These are phyloP conservation scores for Iselma pallidipennis DNA, from an alignment of 2,888 invertebrate species.

Conservation along the genomic window DNA sequence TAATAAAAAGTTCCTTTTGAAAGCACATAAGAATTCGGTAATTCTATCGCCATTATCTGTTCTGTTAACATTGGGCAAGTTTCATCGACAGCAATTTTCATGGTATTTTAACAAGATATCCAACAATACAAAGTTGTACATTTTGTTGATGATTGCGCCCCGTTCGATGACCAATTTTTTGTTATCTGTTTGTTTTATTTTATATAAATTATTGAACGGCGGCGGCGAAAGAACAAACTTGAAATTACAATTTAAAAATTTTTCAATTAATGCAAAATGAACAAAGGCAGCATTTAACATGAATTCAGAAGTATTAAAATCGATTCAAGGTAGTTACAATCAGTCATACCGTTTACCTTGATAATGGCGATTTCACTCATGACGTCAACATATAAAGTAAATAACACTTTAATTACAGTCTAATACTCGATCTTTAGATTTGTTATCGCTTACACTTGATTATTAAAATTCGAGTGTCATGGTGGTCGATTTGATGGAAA, in stretches of 20 bases:
- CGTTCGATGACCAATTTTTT: no score
- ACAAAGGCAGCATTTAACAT: no score
- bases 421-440: not conserved
- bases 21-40: no score
- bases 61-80: not conserved
- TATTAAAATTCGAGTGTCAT: not conserved
- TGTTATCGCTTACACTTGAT: not conserved
- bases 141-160: not conserved
- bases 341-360: not conserved
- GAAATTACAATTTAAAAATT: not conserved
- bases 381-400: not conserved
- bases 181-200: not conserved
- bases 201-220: not conserved
- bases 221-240: no score
- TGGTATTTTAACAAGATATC: slow-evolving; percentile 22
- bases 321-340: not conserved
- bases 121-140: not conserved
- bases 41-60: no score
- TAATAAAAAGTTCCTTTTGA: no score
- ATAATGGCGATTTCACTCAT: not conserved
- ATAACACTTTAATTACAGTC: not conserved
- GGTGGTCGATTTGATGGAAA: no score
- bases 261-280: not conserved
- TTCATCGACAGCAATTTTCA: slow-evolving; percentile 15
- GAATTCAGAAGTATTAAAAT: not conserved